phyloP scores from a whole-genome alignment of 2,888 invertebrate species.

The Ennomos quercinarius region DNA sequence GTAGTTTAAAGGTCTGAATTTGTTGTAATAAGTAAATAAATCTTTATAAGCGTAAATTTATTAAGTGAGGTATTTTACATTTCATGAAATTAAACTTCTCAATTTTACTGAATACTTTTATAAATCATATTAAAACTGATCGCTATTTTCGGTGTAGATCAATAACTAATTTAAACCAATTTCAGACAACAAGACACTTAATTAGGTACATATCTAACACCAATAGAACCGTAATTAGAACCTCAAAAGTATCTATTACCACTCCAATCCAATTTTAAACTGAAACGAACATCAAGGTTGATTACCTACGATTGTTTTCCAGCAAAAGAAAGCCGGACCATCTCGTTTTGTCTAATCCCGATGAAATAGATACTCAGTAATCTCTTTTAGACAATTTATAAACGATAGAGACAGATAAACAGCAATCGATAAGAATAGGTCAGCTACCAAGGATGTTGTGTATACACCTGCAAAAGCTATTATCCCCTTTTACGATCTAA shows the following conservation, averaged over 20 bases:
- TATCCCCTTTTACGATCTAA: slow-evolving; percentile 63
- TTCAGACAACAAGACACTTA: slow-evolving; percentile 27
- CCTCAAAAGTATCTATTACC: slow-evolving; percentile 11
- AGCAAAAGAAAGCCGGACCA: slow-evolving; percentile 20
- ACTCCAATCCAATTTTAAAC: slow-evolving; percentile 21
- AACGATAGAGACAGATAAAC: slow-evolving; percentile 16
- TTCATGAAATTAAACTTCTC: no score
- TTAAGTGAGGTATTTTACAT: no score
- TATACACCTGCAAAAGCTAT: slow-evolving; percentile 61
- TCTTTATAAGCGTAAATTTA: no score
- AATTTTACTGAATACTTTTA: no score
- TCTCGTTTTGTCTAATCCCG: slow-evolving; percentile 18
- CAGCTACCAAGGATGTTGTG: slow-evolving; percentile 43
- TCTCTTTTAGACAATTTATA: slow-evolving; percentile 15
- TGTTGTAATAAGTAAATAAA: no score
- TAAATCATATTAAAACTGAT: no score
- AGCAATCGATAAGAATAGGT: slow-evolving; percentile 33
- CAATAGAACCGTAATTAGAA: slow-evolving; percentile 13
- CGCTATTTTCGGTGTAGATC: no score
- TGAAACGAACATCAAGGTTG: slow-evolving; percentile 19
- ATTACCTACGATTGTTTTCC: slow-evolving; percentile 14
- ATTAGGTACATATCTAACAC: slow-evolving; percentile 33
- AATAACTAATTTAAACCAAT: no score
- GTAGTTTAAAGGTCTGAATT: no score
- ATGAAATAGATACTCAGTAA: slow-evolving; percentile 12